Base-by-base conservation (phyloP, 2,797 vertebrate species). In the Falco berigora region DNA sequence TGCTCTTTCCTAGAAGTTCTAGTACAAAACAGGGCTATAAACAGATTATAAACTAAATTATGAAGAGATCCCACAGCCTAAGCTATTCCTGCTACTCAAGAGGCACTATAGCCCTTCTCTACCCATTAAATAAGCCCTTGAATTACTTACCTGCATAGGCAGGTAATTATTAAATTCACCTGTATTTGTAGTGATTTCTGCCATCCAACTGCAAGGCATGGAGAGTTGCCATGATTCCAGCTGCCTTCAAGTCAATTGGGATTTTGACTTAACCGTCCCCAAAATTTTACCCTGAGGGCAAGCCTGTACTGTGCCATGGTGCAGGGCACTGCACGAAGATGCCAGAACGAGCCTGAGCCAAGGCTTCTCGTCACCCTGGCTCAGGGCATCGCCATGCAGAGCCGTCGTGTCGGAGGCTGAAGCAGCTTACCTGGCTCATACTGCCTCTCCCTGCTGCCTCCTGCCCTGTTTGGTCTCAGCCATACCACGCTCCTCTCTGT, bases 351-450 rank as follows among this genome's bases (percentile, higher is more conserved):
- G 42, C 32, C 9, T 5, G 3, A 88, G 66, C 28, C 58, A 88
- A 79, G 22, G 44, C 22, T 5, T 58, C 17, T 72, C 3, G 2
- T 71, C 61, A 49, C 42, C 12, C 17, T 36, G 47, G 50, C 68
- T 74, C 52, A 73, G 56, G 36, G 73, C 62, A 49, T 40, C 74
- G 73, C 73, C 49, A 61, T 32, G 55, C 5, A 89, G 34, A 90
- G 38, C 55, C 3, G 6, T 46, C 1, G 0, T 36, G 27, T n/a
- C 14, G n/a, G 30, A 80, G 21, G 3, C 0, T 8, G 25, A 74
- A 77, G 40, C 44, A 80, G 12, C 44, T 83, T 58, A n/a, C 11
- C 20, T 6, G 5, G 30, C 23, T 63, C 56, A 17, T 42, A 5
- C 12, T 59, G 30, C 27, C 24, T 34, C 21, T 62, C 25, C 24